These are phyloP conservation scores for Scalopus aquaticus DNA, from an alignment of 2,113 vertebrate species.

Conservation along the genomic window DNA sequence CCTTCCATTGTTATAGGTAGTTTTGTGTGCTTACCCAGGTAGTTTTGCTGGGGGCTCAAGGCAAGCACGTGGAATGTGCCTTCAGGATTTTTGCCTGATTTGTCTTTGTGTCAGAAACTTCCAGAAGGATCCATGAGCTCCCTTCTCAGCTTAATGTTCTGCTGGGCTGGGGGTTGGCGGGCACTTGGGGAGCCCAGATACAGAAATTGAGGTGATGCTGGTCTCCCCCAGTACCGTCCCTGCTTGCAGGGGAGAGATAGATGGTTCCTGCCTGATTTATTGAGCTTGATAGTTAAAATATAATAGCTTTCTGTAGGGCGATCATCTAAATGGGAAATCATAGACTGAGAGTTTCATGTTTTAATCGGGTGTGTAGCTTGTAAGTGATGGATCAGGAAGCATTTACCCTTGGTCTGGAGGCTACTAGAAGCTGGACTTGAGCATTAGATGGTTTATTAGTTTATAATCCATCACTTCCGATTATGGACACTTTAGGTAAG, in stretches of 20 bases:
- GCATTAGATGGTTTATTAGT: slow-evolving; percentile 71
- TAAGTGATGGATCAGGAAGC: slow-evolving; percentile 82
- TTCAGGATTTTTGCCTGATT: slow-evolving; percentile 30
- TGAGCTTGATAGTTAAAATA: slow-evolving; percentile 79
- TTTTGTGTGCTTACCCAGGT: neutral
- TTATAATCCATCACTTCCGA: slow-evolving; percentile 71
- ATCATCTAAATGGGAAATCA: slow-evolving; percentile 74
- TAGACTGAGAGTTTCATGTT: slow-evolving; percentile 75
- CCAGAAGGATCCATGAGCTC: neutral
- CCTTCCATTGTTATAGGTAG: neutral
- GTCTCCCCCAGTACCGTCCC: neutral
- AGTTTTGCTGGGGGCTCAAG: neutral
- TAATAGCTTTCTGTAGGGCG: slow-evolving; percentile 76
- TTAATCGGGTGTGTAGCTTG: slow-evolving; percentile 79
- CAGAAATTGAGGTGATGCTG: neutral
- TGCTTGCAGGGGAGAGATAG: slow-evolving; percentile 63
- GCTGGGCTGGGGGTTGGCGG: neutral
- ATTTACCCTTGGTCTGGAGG: slow-evolving; percentile 76
- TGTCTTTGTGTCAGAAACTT: slow-evolving; percentile 60
- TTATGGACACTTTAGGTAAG: slow-evolving; percentile 64
- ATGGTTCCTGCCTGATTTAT: slow-evolving; percentile 72
- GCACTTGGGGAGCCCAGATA: neutral
- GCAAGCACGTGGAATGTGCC: slow-evolving; percentile 23
- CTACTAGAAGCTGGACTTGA: slow-evolving; percentile 76
- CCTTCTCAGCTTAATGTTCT: slow-evolving; percentile 33